Evolutionary conservation across 2,888 invertebrate genomes (phyloP).

Genomic region (Acrobasis repandana): DNA sequence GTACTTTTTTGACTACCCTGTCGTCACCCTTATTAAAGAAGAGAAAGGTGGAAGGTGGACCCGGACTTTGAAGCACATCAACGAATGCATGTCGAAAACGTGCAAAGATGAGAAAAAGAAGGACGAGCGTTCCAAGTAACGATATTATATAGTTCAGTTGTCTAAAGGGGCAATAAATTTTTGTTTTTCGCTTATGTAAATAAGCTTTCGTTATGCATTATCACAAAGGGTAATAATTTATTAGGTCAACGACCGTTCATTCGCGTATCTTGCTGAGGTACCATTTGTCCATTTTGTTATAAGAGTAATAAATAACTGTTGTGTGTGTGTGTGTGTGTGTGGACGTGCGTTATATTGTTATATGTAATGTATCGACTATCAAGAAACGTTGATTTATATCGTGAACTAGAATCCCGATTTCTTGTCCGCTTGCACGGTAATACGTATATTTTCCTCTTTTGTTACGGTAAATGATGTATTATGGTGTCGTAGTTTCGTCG

Average conservation of each 20-base stretch:
- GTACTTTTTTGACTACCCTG: too few relatives aligned
- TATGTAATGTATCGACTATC: constrained; percentile 1
- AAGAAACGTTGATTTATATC: constrained; percentile 9
- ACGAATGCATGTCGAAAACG: too few relatives aligned
- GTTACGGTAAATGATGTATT: neutral
- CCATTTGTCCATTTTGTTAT: constrained; percentile 2
- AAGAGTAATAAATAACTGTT: constrained; percentile 13
- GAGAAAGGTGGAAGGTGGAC: too few relatives aligned
- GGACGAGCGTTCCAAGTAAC: too few relatives aligned
- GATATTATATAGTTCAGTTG: neutral
- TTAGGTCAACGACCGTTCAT: constrained; percentile 12
- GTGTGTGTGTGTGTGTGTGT: constrained; percentile 2
- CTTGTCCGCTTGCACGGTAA: neutral
- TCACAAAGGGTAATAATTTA: constrained; percentile 23
- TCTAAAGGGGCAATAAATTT: constrained; percentile 2
- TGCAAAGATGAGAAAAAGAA: too few relatives aligned
- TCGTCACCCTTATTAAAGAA: too few relatives aligned
- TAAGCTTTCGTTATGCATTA: constrained; percentile 13
- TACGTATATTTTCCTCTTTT: neutral
- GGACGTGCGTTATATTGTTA: constrained; percentile 13
- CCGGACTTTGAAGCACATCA: too few relatives aligned
- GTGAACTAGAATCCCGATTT: constrained; percentile 2
- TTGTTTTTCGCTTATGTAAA: constrained; percentile 20
- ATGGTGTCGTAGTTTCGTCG: neutral
- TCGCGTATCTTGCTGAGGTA: neutral